These are phyloP conservation scores for Aphrocallistes beatrix DNA, from an alignment of 37 sponge, comb jelly and placozoan genomes.

Conservation along the genomic window DNA sequence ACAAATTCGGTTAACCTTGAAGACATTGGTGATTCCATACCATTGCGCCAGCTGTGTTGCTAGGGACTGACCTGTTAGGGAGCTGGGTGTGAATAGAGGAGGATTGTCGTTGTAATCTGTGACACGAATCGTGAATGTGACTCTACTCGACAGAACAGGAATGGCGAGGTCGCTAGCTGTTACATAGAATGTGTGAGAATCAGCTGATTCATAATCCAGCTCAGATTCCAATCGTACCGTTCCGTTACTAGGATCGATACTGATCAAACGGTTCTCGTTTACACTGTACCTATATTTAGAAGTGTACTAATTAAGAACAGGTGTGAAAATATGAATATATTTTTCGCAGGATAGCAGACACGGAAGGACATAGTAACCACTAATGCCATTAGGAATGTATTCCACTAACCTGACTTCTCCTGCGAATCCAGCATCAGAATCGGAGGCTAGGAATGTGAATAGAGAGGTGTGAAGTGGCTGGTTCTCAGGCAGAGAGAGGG, in stretches of 20 bases:
- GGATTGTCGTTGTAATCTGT: slow-evolving; percentile 20
- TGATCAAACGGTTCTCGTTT: neutral
- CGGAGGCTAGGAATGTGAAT: neutral
- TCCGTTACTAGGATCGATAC: neutral
- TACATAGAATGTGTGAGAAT: neutral
- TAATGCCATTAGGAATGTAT: neutral
- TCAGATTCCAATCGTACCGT: neutral
- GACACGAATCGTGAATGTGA: neutral
- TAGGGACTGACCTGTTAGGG: neutral
- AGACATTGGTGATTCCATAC: neutral
- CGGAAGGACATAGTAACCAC: neutral
- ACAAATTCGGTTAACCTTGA: neutral
- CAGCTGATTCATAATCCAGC: slow-evolving; percentile 19
- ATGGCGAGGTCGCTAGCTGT: neutral
- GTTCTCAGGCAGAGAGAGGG: neutral
- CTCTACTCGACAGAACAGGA: neutral
- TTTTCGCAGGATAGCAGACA: neutral
- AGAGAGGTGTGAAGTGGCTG: neutral
- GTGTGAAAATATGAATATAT: neutral
- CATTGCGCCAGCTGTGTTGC: too few species aligned
- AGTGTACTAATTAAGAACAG: neutral
- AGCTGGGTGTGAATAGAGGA: neutral
- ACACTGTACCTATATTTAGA: neutral
- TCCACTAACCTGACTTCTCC: neutral
- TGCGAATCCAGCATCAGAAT: neutral